Evolutionary conservation across 1,140 invertebrate species (phyloP).

Genomic region (Limonius californicus): DNA sequence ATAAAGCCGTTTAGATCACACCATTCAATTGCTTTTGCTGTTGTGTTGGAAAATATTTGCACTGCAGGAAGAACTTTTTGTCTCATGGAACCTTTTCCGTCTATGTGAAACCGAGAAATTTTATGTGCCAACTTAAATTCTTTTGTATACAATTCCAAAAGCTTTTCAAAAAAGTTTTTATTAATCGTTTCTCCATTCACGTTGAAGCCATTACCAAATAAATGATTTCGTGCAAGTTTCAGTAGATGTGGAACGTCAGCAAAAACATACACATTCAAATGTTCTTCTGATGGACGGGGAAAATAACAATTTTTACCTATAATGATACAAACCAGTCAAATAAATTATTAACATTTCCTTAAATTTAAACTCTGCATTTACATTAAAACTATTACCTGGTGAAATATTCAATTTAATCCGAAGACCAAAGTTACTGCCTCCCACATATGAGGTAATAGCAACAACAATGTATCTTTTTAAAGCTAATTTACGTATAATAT

Average conservation of each 20-base stretch:
- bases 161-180: neutral
- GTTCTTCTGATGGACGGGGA: neutral
- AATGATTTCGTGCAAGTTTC: slow-evolving; percentile 12
- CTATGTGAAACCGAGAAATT: neutral
- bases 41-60: neutral
- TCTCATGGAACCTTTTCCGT: neutral
- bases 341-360: no score
- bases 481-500: neutral
- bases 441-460: neutral
- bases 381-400: neutral
- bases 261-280: slow-evolving; percentile 3
- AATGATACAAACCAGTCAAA: no score
- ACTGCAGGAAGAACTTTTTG: slow-evolving; percentile 4
- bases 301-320: no score
- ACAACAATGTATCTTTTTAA: neutral
- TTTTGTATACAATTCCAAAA: neutral
- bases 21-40: slow-evolving; percentile 5
- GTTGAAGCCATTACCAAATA: slow-evolving; percentile 9
- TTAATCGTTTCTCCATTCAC: neutral
- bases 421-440: neutral
- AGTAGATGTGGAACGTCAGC: slow-evolving; percentile 16
- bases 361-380: no score
- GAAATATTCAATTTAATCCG: neutral
- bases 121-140: neutral
- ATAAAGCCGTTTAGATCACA: neutral